Conservation (phyloP, 1,140 invertebrate species). For the Homarus americanus region DNA sequence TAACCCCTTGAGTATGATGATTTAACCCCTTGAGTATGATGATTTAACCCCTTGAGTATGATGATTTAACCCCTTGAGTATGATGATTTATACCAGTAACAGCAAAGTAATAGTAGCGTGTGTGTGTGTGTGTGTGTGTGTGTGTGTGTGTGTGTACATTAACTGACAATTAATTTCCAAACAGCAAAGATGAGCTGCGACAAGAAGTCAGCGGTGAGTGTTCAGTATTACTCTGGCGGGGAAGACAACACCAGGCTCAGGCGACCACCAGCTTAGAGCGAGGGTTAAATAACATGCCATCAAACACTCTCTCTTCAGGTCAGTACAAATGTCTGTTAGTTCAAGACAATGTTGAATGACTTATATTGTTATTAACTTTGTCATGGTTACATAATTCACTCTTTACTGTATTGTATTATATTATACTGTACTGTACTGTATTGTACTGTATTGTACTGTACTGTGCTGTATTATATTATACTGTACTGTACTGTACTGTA, state of each 20-base stretch:
- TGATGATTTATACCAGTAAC: too few species aligned
- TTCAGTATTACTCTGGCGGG: too few species aligned
- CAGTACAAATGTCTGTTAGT: neutral
- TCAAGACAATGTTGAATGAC: too few species aligned
- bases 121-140: too few species aligned
- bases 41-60: too few species aligned
- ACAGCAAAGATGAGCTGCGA: slow-evolving; percentile 46
- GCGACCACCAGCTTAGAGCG: slow-evolving; percentile 34
- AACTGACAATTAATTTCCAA: neutral
- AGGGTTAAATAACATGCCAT: slow-evolving; percentile 39
- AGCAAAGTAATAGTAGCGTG: too few species aligned
- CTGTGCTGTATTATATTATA: slow-evolving; percentile 72
- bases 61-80: too few species aligned
- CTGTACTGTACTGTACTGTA: slow-evolving; percentile 71
- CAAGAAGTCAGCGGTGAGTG: neutral
- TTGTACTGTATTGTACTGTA: slow-evolving; percentile 62
- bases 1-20: too few species aligned
- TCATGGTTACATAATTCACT: too few species aligned
- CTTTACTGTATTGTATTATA: slow-evolving; percentile 63
- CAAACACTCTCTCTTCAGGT: slow-evolving; percentile 27
- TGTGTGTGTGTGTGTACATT: too few species aligned
- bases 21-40: too few species aligned
- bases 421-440: slow-evolving; percentile 74
- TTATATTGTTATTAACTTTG: too few species aligned
- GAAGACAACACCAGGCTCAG: neutral